These are phyloP conservation scores for Dryobotodes eremita DNA, from an alignment of 2,888 invertebrate species.

Conservation along the genomic window DNA sequence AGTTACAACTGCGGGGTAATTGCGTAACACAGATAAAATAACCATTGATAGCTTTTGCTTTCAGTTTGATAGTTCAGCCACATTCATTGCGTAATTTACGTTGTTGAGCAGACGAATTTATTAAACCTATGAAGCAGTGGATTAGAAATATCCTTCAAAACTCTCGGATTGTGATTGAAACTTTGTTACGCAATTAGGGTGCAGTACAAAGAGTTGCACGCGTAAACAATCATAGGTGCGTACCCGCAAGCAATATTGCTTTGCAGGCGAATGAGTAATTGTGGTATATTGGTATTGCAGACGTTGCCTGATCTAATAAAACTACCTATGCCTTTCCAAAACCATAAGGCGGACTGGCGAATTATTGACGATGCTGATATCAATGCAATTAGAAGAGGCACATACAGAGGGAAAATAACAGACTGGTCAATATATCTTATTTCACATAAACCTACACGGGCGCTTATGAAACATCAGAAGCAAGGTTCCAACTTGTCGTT, in stretches of 20 bases:
- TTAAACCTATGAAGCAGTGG: neutral
- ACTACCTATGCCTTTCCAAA: neutral
- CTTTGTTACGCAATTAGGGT: neutral
- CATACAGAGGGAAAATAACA: neutral
- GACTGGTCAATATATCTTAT: neutral
- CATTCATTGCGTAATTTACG: neutral
- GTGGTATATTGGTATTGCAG: neutral
- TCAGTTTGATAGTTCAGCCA: neutral
- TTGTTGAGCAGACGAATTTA: neutral
- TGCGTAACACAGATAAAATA: neutral
- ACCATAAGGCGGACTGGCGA: neutral
- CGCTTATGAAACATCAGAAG: neutral
- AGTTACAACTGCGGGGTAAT: neutral
- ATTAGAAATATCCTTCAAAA: neutral
- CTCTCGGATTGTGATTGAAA: neutral
- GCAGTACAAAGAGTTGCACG: neutral
- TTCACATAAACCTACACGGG: neutral
- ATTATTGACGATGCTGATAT: neutral
- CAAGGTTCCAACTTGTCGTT: neutral
- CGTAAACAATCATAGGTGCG: neutral
- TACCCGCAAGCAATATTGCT: neutral
- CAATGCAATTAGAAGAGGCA: neutral
- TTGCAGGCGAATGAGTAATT: neutral
- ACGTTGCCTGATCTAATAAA: neutral
- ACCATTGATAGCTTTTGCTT: neutral